phyloP scores from a whole-genome alignment of 2,797 vertebrate species.

The Pseudochirops corinnae region DNA sequence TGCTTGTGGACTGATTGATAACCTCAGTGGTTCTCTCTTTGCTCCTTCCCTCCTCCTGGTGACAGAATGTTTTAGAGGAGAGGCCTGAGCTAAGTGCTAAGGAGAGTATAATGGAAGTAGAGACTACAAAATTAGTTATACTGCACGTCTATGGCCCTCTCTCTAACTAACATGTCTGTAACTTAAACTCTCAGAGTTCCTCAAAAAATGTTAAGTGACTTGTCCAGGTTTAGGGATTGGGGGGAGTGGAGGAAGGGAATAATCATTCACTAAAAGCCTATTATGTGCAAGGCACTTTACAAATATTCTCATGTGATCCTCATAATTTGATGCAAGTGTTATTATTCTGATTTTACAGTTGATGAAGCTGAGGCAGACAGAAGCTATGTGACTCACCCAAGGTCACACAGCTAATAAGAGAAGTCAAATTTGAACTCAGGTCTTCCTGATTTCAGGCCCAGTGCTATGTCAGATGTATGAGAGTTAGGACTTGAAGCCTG shows the following conservation, averaged over 20 bases:
- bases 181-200: not conserved
- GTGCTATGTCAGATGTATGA: not conserved
- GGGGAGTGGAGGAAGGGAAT: not conserved
- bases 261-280: not conserved
- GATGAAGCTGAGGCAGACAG: not conserved
- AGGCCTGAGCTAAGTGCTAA: not conserved
- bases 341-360: not conserved
- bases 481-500: not conserved
- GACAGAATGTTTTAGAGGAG: not conserved
- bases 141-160: not conserved
- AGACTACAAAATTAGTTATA: not conserved
- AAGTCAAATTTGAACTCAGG: not conserved
- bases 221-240: not conserved
- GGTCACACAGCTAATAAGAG: not conserved
- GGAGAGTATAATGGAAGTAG: not conserved
- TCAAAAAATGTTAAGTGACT: not conserved
- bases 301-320: not conserved
- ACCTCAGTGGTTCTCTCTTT: not conserved
- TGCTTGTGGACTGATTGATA: not conserved
- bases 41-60: not conserved
- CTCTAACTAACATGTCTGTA: not conserved
- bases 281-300: not conserved
- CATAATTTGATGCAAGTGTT: not conserved
- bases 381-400: not conserved
- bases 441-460: not conserved